These are phyloP conservation scores for Chiloscyllium plagiosum DNA, from an alignment of 2,113 vertebrate species.

Conservation along the genomic window DNA sequence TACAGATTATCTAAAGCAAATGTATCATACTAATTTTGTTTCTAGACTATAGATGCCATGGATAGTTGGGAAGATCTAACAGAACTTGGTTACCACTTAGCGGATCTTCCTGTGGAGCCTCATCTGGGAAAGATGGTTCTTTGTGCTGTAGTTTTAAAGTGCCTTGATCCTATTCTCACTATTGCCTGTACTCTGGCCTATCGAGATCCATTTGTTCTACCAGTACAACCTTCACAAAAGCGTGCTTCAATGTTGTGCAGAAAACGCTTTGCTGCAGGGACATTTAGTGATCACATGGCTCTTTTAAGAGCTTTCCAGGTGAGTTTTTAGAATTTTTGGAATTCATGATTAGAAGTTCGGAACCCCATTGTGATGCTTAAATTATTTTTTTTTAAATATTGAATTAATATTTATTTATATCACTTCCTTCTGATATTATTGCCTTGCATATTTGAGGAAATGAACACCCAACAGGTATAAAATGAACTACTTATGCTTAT, in stretches of 20 bases:
- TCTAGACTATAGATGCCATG: constrained; percentile 87
- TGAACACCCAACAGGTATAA: background rate
- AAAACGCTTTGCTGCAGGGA: constrained; percentile 71
- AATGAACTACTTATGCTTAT: background rate
- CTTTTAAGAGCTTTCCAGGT: constrained; percentile 93
- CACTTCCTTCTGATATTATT: background rate
- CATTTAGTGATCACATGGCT: constrained; percentile 94
- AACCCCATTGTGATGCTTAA: background rate
- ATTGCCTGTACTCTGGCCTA: constrained; percentile 86
- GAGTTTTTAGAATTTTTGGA: constrained; percentile 17
- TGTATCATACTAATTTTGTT: constrained; percentile 10
- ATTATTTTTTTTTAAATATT: background rate
- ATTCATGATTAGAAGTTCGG: background rate
- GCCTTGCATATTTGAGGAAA: background rate
- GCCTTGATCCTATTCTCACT: constrained; percentile 90
- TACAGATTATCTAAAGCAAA: background rate
- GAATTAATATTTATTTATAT: background rate
- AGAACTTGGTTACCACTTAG: constrained; percentile 83
- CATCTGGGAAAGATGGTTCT: constrained; percentile 97
- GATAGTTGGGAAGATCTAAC: constrained; percentile 84
- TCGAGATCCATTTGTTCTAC: constrained; percentile 83
- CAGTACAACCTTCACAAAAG: constrained; percentile 74
- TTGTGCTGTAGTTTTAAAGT: constrained; percentile 81
- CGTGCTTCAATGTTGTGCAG: constrained; percentile 73
- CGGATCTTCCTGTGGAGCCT: constrained; percentile 84